Percentiles rank a stretch among this genome's conserved stretches.
Evolutionary conservation across 2,888 invertebrate species (phyloP).

Genomic region (Drosophila eohydei): DNA sequence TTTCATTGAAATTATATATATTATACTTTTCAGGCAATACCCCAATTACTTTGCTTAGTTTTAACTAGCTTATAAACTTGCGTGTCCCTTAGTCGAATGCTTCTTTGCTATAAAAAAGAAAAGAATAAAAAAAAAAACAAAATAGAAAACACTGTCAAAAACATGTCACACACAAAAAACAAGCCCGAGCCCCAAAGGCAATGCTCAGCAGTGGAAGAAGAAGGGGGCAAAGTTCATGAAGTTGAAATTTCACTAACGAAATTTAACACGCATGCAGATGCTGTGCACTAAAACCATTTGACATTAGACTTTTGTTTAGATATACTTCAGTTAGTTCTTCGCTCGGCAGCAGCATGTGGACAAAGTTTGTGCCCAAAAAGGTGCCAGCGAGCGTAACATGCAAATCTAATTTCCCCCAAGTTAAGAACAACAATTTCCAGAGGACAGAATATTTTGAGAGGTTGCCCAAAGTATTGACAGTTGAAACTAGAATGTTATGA

Average conservation of each 20-base stretch:
- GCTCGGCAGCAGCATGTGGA: slow-evolving; percentile 32
- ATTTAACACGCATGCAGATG: slow-evolving; percentile 50
- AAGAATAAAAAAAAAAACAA: background rate
- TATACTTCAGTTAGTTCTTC: slow-evolving; percentile 36
- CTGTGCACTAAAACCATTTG: slow-evolving; percentile 63
- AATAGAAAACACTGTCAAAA: slow-evolving; percentile 25
- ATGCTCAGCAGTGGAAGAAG: background rate
- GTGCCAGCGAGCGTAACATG: slow-evolving; percentile 63
- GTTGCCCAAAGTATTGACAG: slow-evolving; percentile 1
- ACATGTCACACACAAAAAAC: slow-evolving; percentile 29
- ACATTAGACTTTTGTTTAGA: slow-evolving; percentile 70
- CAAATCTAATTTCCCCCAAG: slow-evolving; percentile 68
- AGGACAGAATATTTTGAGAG: background rate
- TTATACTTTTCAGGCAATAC: background rate
- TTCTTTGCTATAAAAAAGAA: background rate
- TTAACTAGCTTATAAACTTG: slow-evolving; percentile 1
- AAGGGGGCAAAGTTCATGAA: slow-evolving; percentile 58
- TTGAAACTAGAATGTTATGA: background rate
- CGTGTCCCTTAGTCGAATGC: background rate
- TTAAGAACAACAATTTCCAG: slow-evolving; percentile 60
- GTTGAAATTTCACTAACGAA: slow-evolving; percentile 60
- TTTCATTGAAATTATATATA: background rate
- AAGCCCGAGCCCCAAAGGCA: slow-evolving; percentile 6
- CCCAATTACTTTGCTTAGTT: slow-evolving; percentile 5
- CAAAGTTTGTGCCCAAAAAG: slow-evolving; percentile 51